Conservation (phyloP, 92 coral and sea anemone genomes). For the Meandrina meandrites region DNA sequence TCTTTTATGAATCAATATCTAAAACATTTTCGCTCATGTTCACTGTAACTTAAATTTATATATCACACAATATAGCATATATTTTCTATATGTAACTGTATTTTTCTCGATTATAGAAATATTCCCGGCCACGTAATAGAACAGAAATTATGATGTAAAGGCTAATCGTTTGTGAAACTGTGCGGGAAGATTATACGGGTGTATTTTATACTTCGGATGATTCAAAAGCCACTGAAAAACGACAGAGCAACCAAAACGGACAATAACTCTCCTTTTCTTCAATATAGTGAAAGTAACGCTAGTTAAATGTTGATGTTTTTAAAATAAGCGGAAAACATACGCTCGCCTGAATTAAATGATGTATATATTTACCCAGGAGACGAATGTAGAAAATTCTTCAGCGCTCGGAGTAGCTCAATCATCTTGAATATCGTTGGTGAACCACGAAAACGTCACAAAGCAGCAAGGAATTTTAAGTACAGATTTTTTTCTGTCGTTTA, state of each 20-base stretch:
- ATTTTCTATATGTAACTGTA: neutral
- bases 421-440: constrained; percentile 31
- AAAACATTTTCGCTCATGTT: neutral
- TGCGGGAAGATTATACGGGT: neutral
- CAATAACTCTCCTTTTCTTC: neutral
- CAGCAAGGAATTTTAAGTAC: neutral
- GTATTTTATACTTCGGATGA: neutral
- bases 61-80: neutral
- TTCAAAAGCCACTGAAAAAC: neutral
- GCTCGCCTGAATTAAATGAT: constrained; percentile 11
- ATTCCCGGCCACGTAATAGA: neutral
- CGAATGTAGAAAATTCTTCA: constrained; percentile 67
- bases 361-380: constrained; percentile 63
- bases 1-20: neutral
- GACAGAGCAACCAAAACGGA: neutral
- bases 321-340: constrained; percentile 13
- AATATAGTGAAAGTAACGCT: neutral
- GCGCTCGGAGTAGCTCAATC: constrained; percentile 56
- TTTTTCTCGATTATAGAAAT: neutral
- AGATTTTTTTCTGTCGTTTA: neutral
- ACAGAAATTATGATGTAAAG: neutral
- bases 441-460: neutral
- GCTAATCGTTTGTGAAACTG: neutral
- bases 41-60: neutral
- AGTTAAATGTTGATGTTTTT: neutral